Evolutionary conservation across 2,113 vertebrate species (phyloP), one percentile per base, ranked within the genome.

Genomic region (Puntigrus tetrazona): DNA sequence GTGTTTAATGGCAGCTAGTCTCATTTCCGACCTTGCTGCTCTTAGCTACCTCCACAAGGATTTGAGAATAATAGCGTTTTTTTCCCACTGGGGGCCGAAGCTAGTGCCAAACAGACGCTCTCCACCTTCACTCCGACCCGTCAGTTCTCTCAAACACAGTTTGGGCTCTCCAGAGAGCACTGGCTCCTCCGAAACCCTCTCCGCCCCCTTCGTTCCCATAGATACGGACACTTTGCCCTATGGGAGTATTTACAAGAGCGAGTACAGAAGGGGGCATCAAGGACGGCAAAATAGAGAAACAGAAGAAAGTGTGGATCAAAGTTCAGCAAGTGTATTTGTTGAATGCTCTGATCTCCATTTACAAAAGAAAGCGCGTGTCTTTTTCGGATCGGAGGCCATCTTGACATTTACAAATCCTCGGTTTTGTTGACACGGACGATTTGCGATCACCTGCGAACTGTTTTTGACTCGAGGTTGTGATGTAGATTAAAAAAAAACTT

Each of bases 371-470:
- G 34, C 34, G 10, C 75, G 22, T 5, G 47, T 65, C 78, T 65
- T 74, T 52, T 72, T 85, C 55, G 4, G 18, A 73, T 36, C 18
- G 4, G 65, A 77, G 59, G 57, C 78, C 55, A 69, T 75, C 70
- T 50, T 87, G 84, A 87, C 84, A 87, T 88, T 88, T 86, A 16
- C 18, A 63, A 59, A 80, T 8, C 16, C 18, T 50, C 1, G 5
- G 18, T 74, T 74, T 74, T 31, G n/a, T 31, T 78, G 52, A 45
- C 16, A 11, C 4, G 7, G 14, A 29, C 34, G 34, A 59, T 78
- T 78, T 57, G 75, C 4, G 20, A 78, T 61, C 81, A 84, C 67
- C 76, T 65, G 57, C n/a, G 29, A 63, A 69, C 72, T 50, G 72
- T 63, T 57, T 83, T 83, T 82, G 41, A 82, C 63, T 70, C 14